A percentile compares a stretch with the other conserved stretches of the same genome.
These are phyloP conservation scores for Dasypolia templi DNA, from an alignment of 2,888 invertebrate genomes.

Conservation along the genomic window DNA sequence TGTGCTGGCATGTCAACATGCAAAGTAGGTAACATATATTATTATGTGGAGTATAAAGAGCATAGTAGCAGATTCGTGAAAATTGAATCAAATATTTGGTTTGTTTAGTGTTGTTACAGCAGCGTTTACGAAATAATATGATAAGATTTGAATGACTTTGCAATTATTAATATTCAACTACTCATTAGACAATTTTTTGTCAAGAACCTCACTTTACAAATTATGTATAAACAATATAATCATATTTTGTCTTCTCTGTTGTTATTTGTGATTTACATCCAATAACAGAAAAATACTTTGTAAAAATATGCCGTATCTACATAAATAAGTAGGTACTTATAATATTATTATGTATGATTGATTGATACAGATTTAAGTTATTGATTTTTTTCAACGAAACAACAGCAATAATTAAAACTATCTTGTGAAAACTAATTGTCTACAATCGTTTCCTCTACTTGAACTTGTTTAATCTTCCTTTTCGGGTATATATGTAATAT, in stretches of 20 bases:
- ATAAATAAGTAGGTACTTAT: neutral
- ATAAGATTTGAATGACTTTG: neutral
- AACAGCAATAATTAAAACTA: conserved; percentile 18
- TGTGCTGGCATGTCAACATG: neutral
- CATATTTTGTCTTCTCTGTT: neutral
- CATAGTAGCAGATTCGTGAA: neutral
- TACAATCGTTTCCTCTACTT: conserved; percentile 44
- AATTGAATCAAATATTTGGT: neutral
- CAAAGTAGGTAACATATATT: neutral
- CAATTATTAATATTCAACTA: neutral
- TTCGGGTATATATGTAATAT: conserved; percentile 84
- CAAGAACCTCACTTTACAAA: neutral
- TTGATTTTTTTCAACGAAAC: conserved; percentile 21
- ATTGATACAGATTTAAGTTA: neutral
- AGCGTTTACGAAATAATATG: neutral
- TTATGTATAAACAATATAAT: neutral
- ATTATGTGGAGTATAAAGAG: neutral
- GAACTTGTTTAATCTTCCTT: conserved; percentile 65
- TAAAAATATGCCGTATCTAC: neutral
- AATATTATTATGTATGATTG: neutral
- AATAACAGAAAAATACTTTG: neutral
- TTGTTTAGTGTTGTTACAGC: too few species aligned
- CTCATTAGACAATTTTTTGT: neutral
- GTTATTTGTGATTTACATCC: neutral
- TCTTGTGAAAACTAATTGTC: conserved; percentile 19